Evolutionary conservation across 2,888 invertebrate species (phyloP).

Genomic region (Drosophila subsilvestris): DNA sequence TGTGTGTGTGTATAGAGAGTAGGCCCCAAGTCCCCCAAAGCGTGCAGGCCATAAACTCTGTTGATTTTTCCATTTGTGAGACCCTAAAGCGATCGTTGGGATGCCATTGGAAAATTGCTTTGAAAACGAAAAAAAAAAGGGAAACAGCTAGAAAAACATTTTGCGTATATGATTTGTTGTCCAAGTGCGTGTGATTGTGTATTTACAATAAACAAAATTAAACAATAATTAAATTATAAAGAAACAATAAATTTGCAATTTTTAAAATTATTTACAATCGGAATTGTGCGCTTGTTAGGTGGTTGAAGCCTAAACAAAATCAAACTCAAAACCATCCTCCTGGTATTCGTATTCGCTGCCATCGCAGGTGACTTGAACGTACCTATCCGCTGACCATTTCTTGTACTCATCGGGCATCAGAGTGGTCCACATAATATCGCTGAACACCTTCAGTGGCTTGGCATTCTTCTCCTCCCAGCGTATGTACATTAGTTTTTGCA

Average conservation of each 20-base stretch:
- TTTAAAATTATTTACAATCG: constrained; percentile 41
- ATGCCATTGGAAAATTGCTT: constrained; percentile 44
- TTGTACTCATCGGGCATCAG: constrained; percentile 42
- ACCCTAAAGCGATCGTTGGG: constrained; percentile 68
- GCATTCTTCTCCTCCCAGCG: constrained; percentile 52
- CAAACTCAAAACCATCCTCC: constrained; percentile 72
- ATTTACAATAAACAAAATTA: constrained; percentile 45
- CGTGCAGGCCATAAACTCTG: constrained; percentile 72
- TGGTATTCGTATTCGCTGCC: constrained; percentile 62
- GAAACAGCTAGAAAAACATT: constrained; percentile 23
- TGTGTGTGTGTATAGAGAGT: constrained; percentile 18
- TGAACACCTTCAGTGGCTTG: constrained; percentile 51
- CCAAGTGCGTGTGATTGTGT: constrained; percentile 49
- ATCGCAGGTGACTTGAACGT: constrained; percentile 63
- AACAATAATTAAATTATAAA: constrained; percentile 9
- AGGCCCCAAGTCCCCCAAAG: constrained; percentile 61
- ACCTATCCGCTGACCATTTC: constrained; percentile 43
- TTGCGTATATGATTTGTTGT: constrained; percentile 23
- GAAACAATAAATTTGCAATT: neutral
- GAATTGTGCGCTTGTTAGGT: neutral
- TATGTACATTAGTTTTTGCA: constrained; percentile 50
- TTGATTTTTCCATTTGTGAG: constrained; percentile 76
- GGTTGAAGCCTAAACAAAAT: constrained; percentile 48
- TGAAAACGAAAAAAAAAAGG: neutral
- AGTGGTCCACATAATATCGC: constrained; percentile 60